phyloP scores from a whole-genome alignment of 2,888 invertebrate genomes.

The Caenorhabditis sp. region DNA sequence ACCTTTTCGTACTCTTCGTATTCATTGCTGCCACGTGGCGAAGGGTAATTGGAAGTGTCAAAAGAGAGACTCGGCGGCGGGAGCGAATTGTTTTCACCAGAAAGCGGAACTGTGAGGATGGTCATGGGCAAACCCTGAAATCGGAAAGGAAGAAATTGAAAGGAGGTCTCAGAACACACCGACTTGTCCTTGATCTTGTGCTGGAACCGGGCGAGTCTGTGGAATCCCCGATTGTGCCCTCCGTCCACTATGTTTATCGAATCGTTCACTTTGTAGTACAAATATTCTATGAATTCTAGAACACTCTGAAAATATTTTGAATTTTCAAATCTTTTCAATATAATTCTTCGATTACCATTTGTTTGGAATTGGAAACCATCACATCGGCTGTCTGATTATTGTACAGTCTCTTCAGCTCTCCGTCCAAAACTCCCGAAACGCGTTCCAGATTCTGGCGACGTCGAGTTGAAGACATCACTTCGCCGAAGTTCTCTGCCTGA shows the following conservation, averaged over 20 bases:
- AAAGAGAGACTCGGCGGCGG: conserved; percentile 56
- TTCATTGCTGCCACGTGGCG: conserved; percentile 53
- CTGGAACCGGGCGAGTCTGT: conserved; percentile 62
- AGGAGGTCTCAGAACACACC: conserved; percentile 34
- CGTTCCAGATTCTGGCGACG: conserved; percentile 60
- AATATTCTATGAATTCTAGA: conserved; percentile 68
- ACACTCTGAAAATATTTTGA: conserved; percentile 55
- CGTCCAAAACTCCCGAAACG: conserved; percentile 55
- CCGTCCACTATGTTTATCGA: conserved; percentile 63
- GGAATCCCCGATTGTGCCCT: conserved; percentile 56
- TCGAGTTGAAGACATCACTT: conserved; percentile 63
- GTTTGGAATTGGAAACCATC: conserved; percentile 62
- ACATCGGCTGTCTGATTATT: conserved; percentile 60
- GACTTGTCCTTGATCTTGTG: conserved; percentile 69
- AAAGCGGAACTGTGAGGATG: conserved; percentile 63
- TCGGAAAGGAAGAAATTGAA: neutral
- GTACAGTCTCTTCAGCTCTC: conserved; percentile 63
- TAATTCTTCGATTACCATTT: conserved; percentile 44
- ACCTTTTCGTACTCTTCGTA: conserved; percentile 65
- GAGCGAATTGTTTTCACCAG: conserved; percentile 61
- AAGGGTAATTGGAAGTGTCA: conserved; percentile 34
- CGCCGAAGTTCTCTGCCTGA: conserved; percentile 70
- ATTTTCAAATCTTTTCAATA: neutral
- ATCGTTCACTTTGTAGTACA: conserved; percentile 69
- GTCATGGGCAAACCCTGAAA: conserved; percentile 67